Conservation (phyloP, 92 coral and sea anemone species). For the Siderastrea radians region DNA sequence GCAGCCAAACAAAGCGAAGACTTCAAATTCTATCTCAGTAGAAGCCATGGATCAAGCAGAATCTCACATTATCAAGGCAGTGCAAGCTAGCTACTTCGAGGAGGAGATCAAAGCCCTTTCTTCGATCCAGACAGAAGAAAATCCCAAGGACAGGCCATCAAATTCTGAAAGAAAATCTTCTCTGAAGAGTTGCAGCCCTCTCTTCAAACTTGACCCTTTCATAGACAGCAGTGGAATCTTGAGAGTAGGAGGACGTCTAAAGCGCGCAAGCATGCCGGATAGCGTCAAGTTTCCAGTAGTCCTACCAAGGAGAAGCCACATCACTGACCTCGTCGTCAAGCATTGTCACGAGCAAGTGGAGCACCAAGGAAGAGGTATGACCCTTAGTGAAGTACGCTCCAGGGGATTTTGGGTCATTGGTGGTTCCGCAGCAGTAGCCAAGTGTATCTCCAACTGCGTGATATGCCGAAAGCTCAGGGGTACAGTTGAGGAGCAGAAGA, state of each 20-base stretch:
- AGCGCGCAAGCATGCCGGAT: background rate
- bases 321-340: no score
- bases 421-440: no score
- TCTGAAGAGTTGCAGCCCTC: constrained; percentile 8
- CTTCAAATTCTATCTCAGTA: no score
- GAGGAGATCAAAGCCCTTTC: background rate
- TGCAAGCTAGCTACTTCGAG: background rate
- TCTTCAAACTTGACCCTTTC: constrained; percentile 18
- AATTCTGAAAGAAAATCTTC: background rate
- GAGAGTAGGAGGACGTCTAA: constrained; percentile 9
- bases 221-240: background rate
- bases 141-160: no score
- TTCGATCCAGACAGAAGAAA: background rate
- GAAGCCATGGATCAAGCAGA: constrained; percentile 19
- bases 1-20: no score
- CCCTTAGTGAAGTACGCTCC: no score
- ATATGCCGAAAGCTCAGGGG: no score
- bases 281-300: constrained; percentile 3
- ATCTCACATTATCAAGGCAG: constrained; percentile 13
- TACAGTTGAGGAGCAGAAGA: no score
- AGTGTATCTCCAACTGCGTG: no score
- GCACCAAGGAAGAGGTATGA: no score
- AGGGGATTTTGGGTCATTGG: no score
- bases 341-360: no score
- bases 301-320: background rate